Base-by-base conservation (phyloP, 2,797 vertebrate species). In the Xyrichtys novacula region DNA sequence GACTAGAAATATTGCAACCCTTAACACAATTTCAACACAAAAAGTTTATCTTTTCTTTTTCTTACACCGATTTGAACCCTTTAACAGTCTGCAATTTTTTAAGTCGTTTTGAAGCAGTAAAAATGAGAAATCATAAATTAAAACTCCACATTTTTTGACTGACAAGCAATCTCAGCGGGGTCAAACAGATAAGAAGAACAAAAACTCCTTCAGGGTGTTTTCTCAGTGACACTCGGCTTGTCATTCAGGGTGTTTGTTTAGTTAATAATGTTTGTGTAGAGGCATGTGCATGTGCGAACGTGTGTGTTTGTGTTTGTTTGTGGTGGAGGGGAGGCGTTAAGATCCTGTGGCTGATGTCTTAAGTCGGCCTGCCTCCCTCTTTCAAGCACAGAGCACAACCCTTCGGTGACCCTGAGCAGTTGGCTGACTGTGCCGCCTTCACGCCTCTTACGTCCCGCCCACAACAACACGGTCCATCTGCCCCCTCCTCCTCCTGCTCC, bases 391-490 rank as follows among this genome's bases (percentile, higher is more conserved):
- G 77, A 86, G 79, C 64, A 73, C 88, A 87, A 90, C 93, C 92
- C 88, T 78, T 74, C 47, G 31, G 49, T 91, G 91, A 93, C 91
- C 92, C 90, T 82, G 78, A 88, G 84, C 90, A 89, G 90, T 88
- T 90, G 86, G 88, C 65, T 68, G 83, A 72, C 84, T 66, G 79
- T 32, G 58, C 82, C 87, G 74, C 84, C 76, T 92, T 89, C 85
- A 91, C 87, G 84, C 84, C 74, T 89, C 88, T 90, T 84, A 83
- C 74, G 78, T 79, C 80, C 78, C 84, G 46, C 80, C 80, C 85
- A 81, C 74, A 80, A 84, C 78, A 88, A 85, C 76, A 74, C 84
- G 62, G 63, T 86, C 91, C 88, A 84, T 91, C 91, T 84, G 79
- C 68, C 71, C 69, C 74, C 57, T 29, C 14, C 40, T 8, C 2